These are phyloP conservation scores for Catalaphyllia jardinei DNA, from an alignment of 64 coral and sea anemone species.

Conservation along the genomic window DNA sequence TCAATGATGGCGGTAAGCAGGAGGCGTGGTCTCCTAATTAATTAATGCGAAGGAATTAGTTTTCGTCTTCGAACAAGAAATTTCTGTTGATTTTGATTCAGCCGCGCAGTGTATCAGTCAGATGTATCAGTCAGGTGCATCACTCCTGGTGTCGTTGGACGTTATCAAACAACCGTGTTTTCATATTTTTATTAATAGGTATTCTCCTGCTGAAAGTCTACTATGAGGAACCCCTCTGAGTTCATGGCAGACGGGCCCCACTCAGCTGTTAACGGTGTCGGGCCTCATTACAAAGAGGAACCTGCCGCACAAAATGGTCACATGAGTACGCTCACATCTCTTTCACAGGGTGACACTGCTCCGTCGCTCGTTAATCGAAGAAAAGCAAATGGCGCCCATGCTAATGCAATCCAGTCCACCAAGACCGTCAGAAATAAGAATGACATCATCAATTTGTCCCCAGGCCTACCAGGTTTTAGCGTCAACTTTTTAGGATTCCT, in stretches of 20 bases:
- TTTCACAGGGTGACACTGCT: neutral
- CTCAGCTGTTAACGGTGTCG: neutral
- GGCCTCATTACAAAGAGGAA: neutral
- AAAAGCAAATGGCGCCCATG: neutral
- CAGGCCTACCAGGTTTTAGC: constrained; percentile 72
- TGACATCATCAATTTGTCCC: constrained; percentile 79
- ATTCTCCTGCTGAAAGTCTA: neutral
- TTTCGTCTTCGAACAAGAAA: too few relatives aligned
- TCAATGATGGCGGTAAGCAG: too few relatives aligned
- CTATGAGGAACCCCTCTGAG: neutral
- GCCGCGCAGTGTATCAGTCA: too few relatives aligned
- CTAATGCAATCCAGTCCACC: neutral
- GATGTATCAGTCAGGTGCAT: too few relatives aligned
- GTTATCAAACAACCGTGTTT: too few relatives aligned
- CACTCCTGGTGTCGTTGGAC: too few relatives aligned
- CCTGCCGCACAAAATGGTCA: neutral
- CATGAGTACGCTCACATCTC: neutral
- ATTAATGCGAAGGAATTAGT: too few relatives aligned
- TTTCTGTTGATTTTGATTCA: too few relatives aligned
- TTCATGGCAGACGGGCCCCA: neutral
- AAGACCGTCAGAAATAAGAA: constrained; percentile 50
- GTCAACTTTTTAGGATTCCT: constrained; percentile 51
- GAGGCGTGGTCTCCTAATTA: too few relatives aligned
- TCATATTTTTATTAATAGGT: neutral
- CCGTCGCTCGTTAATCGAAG: constrained; percentile 1